Base-by-base conservation (phyloP, 1,140 invertebrate genomes). In the Drosophila parabipectinata region DNA sequence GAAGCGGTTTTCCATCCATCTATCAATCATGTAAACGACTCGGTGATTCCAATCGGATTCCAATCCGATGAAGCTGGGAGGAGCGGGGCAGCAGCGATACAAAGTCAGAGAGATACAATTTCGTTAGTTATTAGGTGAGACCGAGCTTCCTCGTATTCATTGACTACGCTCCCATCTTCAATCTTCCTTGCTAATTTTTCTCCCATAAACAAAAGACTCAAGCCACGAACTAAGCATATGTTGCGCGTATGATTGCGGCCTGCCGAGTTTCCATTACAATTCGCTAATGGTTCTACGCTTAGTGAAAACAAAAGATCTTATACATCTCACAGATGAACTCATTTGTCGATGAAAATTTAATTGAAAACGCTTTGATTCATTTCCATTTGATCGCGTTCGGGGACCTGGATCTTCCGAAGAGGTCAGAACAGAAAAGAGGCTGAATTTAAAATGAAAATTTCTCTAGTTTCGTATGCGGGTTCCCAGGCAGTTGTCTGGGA, bases 21-120 rank as follows among this genome's bases (percentile, higher is more conserved):
- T 76, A 87, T 87, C 79, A 87, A 87, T 87, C 82, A 87, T 79
- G 72, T 62, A 61, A 83, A 76, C 72, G 47, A 69, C 66, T 68
- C 66, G 5, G 18, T 32, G 63, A 69, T 69, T 57, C 44, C 26
- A 62, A 61, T 64, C 63, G 50, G 21, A 47, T 21, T 47, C 44
- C 44, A 47, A 47, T 47, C 44, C 44, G 44, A 47, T 4, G 18
- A 47, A 47, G n/a, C 47, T 15, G 57, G 57, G 57, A 59, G 44
- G 28, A 59, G 18, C 44, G 18, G 18, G 10, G 44, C 26, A 24
- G 56, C 4, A 37, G 55, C 55, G 30, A 15, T 15, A 15, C 15
- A 15, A 15, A 15, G 15, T 15, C 0, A 15, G 26, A 18, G 24
- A 28, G 45, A 41, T 54, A 72, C 55, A 57, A 71, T 59, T 53